Evolutionary conservation across 2,113 vertebrate species (phyloP).

Genomic region (Procavia capensis): DNA sequence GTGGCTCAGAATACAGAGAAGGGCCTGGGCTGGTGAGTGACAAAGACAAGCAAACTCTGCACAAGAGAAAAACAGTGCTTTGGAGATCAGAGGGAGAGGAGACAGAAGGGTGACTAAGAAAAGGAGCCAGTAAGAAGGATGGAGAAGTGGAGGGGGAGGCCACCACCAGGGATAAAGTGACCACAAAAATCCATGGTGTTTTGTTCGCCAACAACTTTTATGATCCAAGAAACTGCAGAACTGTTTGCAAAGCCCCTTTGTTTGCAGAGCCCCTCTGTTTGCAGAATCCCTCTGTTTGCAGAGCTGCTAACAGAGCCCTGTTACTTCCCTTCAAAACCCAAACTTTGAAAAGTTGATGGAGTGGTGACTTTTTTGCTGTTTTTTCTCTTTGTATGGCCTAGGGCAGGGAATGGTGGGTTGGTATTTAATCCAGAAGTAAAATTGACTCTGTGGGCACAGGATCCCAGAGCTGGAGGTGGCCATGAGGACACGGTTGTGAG

Average conservation of each 20-base stretch:
- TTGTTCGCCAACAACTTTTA: too few relatives aligned
- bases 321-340: neutral
- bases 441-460: neutral
- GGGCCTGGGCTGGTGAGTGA: neutral
- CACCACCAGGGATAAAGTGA: fast-evolving
- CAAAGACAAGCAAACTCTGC: too few relatives aligned
- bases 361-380: neutral
- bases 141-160: neutral
- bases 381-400: neutral
- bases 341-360: neutral
- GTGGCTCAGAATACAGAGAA: neutral
- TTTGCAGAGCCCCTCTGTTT: neutral
- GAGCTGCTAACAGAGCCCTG: too few relatives aligned
- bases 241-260: neutral
- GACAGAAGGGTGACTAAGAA: too few relatives aligned
- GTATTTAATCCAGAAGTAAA: neutral
- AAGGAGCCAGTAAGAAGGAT: neutral
- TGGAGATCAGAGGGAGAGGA: neutral
- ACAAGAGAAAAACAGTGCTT: neutral
- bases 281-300: neutral
- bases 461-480: neutral
- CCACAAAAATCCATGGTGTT: fast-evolving
- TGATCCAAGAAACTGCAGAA: neutral
- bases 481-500: fast-evolving
- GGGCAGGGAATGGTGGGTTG: fast-evolving